These are phyloP conservation scores for Odontamblyopus lacepedii DNA, from an alignment of 2,797 vertebrate genomes.

Conservation along the genomic window DNA sequence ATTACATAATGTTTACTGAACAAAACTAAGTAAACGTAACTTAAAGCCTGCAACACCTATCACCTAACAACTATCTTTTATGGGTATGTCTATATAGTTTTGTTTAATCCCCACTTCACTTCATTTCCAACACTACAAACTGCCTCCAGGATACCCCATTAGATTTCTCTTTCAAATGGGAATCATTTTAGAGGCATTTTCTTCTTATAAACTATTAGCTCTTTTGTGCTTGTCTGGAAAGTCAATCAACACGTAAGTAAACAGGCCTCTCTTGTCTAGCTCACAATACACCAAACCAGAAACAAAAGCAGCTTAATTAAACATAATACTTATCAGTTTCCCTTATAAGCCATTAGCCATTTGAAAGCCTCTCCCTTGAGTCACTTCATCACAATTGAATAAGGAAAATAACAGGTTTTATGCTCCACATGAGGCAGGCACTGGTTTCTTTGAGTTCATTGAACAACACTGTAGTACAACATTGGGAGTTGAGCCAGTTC, in stretches of 20 bases:
- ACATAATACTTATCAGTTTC: not conserved
- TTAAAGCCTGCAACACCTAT: too few relatives aligned
- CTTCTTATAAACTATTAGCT: not conserved
- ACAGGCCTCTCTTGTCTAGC: not conserved
- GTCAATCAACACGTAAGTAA: not conserved
- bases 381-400: not conserved
- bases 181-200: not conserved
- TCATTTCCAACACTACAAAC: not conserved
- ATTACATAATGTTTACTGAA: too few relatives aligned
- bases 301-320: not conserved
- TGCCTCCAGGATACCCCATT: not conserved
- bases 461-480: not conserved
- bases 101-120: too few relatives aligned
- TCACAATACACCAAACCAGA: not conserved
- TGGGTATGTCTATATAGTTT: too few relatives aligned
- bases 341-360: not conserved
- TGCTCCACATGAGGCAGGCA: not conserved
- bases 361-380: not conserved
- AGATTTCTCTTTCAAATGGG: not conserved
- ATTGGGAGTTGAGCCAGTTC: conserved; percentile 42
- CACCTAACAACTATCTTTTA: too few relatives aligned
- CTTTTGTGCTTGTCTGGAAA: not conserved
- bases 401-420: conserved; percentile 4
- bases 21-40: too few relatives aligned
- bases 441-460: not conserved